Percentiles rank a stretch among this genome's conserved stretches.
These are phyloP conservation scores for Buathra laborator DNA, from an alignment of 2,888 invertebrate genomes.

Conservation along the genomic window DNA sequence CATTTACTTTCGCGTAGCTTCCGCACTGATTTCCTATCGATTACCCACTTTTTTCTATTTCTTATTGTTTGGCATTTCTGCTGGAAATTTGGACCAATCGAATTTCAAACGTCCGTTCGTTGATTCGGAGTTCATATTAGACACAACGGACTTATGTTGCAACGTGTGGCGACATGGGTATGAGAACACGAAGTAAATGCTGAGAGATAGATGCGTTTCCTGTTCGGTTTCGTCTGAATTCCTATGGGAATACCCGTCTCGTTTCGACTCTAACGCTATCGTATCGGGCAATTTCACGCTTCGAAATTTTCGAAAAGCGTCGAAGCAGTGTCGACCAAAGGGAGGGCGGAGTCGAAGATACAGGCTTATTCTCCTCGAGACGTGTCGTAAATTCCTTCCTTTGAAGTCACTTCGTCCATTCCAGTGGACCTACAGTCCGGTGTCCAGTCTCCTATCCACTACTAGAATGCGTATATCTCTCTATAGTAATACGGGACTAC, in stretches of 20 bases:
- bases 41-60: slow-evolving; percentile 23
- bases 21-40: slow-evolving; percentile 41
- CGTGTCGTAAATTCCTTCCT: slow-evolving; percentile 65
- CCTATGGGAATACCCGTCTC: slow-evolving; percentile 50
- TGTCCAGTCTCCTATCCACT: slow-evolving; percentile 36
- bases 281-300: slow-evolving; percentile 81
- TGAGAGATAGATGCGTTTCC: slow-evolving; percentile 32
- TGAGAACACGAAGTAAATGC: not conserved
- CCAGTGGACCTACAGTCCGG: slow-evolving; percentile 39
- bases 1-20: slow-evolving; percentile 14
- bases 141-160: not conserved
- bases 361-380: slow-evolving; percentile 49
- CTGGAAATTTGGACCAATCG: not conserved
- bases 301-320: slow-evolving; percentile 77
- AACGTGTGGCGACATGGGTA: not conserved
- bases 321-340: slow-evolving; percentile 54
- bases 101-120: not conserved
- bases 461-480: not conserved
- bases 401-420: slow-evolving; percentile 60
- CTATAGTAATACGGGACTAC: not conserved
- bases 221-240: slow-evolving; percentile 40
- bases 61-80: not conserved
- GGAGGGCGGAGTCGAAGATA: slow-evolving; percentile 39
- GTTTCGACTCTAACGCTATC: slow-evolving; percentile 78
- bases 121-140: not conserved